Conservation (phyloP, 2,888 invertebrate genomes). For the Nematopogon swammerdamellus region DNA sequence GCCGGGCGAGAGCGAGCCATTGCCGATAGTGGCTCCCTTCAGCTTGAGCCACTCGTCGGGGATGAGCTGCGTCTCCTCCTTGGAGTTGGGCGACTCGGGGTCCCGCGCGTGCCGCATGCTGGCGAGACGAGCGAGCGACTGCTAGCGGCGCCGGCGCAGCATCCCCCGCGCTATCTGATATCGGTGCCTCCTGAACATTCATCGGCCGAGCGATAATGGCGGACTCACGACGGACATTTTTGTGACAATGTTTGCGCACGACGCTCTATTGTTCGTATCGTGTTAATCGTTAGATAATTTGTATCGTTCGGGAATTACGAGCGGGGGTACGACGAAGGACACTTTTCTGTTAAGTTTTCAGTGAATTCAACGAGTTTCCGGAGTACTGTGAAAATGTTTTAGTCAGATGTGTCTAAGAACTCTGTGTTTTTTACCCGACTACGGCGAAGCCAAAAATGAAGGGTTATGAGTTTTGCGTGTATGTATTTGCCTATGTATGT, state of each 20-base stretch:
- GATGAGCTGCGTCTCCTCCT: constrained; percentile 47
- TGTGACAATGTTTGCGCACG: constrained; percentile 27
- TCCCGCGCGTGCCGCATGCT: constrained; percentile 23
- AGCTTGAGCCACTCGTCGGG: constrained; percentile 51
- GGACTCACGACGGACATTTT: constrained; percentile 42
- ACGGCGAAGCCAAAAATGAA: too few species aligned
- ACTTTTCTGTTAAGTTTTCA: too few species aligned
- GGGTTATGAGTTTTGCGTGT: neutral
- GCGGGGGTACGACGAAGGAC: neutral
- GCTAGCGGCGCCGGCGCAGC: constrained; percentile 25
- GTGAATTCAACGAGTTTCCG: too few species aligned
- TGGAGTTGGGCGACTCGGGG: constrained; percentile 41
- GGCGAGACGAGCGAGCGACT: constrained; percentile 22
- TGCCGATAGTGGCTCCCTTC: constrained; percentile 30
- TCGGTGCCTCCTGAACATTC: neutral
- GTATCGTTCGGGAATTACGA: constrained; percentile 20
- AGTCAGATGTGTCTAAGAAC: too few species aligned
- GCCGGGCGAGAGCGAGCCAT: constrained; percentile 49
- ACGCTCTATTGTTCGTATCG: constrained; percentile 16
- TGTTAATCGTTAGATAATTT: constrained; percentile 52
- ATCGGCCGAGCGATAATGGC: constrained; percentile 36
- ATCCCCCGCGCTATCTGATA: constrained; percentile 23
- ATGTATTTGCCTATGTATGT: constrained; percentile 1
- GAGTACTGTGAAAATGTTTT: too few species aligned
- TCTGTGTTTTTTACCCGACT: neutral